Evolutionary conservation across 2,888 invertebrate genomes (phyloP).

Genomic region (Macrostomum cliftonense): DNA sequence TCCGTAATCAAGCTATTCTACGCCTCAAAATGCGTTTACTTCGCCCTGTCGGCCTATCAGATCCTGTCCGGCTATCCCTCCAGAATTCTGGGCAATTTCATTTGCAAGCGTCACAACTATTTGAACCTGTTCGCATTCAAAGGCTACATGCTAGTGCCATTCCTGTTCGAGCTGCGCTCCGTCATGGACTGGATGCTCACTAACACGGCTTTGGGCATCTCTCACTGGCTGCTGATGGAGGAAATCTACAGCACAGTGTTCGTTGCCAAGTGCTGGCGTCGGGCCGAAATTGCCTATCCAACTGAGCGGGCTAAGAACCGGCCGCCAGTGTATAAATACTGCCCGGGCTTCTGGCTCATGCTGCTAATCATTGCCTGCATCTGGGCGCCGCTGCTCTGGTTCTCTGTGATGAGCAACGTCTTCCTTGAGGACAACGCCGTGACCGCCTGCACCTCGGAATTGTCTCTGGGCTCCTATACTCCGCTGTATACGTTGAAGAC

Average conservation of each 20-base stretch:
- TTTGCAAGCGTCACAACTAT: conserved; percentile 84
- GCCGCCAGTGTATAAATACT: conserved; percentile 58
- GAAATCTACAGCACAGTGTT: conserved; percentile 92
- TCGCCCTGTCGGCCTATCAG: conserved; percentile 87
- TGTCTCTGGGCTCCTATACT: too few species aligned
- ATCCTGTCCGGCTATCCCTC: conserved; percentile 92
- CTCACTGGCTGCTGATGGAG: conserved; percentile 98
- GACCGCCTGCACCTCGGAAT: too few species aligned
- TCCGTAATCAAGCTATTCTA: conserved; percentile 72
- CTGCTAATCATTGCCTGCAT: conserved; percentile 58
- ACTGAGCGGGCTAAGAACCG: conserved; percentile 72
- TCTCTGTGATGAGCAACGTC: conserved; percentile 45
- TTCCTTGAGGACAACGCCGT: too few species aligned
- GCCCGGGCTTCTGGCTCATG: conserved; percentile 76
- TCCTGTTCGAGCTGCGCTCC: conserved; percentile 82
- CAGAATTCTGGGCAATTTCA: conserved; percentile 85
- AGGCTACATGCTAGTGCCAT: conserved; percentile 81
- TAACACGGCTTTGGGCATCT: conserved; percentile 87
- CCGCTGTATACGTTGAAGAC: too few species aligned
- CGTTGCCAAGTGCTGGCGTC: conserved; percentile 51
- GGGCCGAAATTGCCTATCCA: conserved; percentile 54
- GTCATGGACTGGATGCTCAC: conserved; percentile 99
- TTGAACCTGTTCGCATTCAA: conserved; percentile 79
- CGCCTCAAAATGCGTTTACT: conserved; percentile 86
- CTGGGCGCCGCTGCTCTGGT: conserved; percentile 89